Base-by-base conservation (phyloP, 2,113 vertebrate genomes). In the Phainopepla nitens region DNA sequence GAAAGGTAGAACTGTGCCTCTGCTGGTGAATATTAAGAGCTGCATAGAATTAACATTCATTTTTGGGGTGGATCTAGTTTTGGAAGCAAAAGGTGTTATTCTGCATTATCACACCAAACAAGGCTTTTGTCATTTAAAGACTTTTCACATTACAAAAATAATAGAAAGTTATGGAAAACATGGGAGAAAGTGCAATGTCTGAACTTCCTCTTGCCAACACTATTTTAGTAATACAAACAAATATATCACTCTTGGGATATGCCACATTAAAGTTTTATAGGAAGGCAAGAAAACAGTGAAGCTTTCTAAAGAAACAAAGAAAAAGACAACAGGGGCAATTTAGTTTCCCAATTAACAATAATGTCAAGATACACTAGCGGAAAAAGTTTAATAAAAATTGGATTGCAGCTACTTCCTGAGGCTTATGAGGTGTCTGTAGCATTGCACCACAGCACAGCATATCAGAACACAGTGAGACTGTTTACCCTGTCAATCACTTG, bases 401-500 rank as follows among this genome's bases (percentile, higher is more conserved):
- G 94, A 98, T 93, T 89, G 83, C 56, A 79, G 60, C 72, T 93
- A 91, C 93, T 97, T 98, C 97, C 95, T 91, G 82, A 94, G 76
- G 94, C 78, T 97, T 93, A 75, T 61, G 71, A 65, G 56, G 89
- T 58, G 91, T 93, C 89, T 87, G 49, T 14, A 96, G 88, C 66
- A 95, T 23, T 94, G 84, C 84, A 77, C 85, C 90, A 76, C 80
- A 91, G 89, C 87, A 88, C 7, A 88, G 84, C 86, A 94, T 96
- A 97, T 94, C 81, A 97, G 97, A 97, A 95, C 91, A 96, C 89
- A 80, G 81, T n/a, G 60, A 85, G 95, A 95, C 78, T 98, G 97
- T 98, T 98, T 98, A 98, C 95, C 62, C 64, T 96, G 96, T 95
- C 98, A 97, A 95, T 98, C 98, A 98, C 70, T 84, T 97, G 97